Evolutionary conservation across 2,888 invertebrate species (phyloP).

Genomic region (Microctonus aethiopoides): DNA sequence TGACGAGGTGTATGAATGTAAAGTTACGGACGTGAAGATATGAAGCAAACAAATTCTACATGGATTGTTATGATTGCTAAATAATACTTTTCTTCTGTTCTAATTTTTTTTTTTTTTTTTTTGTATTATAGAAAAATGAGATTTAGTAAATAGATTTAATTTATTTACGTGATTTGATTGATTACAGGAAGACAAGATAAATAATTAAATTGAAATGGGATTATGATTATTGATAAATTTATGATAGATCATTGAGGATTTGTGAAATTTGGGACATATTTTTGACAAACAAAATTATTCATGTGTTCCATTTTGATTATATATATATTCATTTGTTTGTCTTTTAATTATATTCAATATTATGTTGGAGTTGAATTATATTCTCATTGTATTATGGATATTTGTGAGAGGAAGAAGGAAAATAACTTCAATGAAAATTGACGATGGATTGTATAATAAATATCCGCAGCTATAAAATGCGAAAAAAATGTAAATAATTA

Average conservation of each 20-base stretch:
- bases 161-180: constrained; percentile 30
- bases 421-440: background rate
- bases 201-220: background rate
- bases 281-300: no score
- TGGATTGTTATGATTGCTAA: background rate
- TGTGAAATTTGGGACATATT: no score
- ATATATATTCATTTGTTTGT: no score
- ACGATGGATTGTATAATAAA: background rate
- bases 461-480: constrained; percentile 6
- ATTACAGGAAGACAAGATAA: background rate
- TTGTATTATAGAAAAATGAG: constrained; percentile 47
- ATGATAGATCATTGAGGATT: no score
- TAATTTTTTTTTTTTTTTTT: constrained; percentile 17
- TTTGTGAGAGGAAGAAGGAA: background rate
- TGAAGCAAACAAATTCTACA: background rate
- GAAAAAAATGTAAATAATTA: constrained; percentile 32
- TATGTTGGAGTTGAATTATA: background rate
- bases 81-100: background rate
- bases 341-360: no score
- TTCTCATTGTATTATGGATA: background rate
- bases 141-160: constrained; percentile 38
- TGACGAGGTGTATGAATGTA: background rate
- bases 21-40: background rate
- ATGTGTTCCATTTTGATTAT: no score
- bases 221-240: no score